Evolutionary conservation across 2,797 vertebrate genomes (phyloP).

Genomic region (Vipera ursinii): DNA sequence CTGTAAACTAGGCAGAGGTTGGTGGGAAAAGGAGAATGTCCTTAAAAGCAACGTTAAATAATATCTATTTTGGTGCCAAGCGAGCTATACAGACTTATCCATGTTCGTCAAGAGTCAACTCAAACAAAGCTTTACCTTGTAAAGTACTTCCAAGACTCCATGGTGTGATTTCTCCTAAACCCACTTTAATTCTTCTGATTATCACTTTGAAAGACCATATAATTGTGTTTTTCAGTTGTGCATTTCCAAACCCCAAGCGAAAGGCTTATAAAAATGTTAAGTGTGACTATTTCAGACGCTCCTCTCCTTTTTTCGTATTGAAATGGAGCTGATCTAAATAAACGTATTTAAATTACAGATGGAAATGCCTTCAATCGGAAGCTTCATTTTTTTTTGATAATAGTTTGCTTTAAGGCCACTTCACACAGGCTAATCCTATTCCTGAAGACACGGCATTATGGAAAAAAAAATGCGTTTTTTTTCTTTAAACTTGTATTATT

Average conservation of each 20-base stretch:
- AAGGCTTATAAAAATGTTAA: neutral
- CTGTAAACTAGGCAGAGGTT: neutral
- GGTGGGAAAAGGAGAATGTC: neutral
- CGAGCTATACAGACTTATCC: neutral
- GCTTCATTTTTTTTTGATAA: constrained; percentile 5
- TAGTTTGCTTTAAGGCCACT: neutral
- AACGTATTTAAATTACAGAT: neutral
- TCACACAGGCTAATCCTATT: constrained; percentile 4
- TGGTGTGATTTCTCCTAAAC: constrained; percentile 32
- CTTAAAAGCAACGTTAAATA: neutral
- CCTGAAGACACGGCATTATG: neutral
- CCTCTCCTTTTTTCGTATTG: neutral
- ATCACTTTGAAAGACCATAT: neutral
- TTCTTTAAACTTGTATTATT: neutral
- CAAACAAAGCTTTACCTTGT: neutral
- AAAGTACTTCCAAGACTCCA: neutral
- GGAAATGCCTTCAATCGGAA: neutral
- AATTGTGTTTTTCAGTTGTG: constrained; percentile 22
- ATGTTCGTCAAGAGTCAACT: neutral
- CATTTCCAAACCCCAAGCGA: neutral
- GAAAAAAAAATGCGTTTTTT: neutral
- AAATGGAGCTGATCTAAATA: neutral
- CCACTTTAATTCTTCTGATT: constrained; percentile 14
- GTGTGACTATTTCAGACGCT: neutral
- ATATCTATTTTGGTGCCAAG: neutral